A percentile compares a stretch with the other conserved stretches of the same genome.
Conservation (phyloP, 1,140 invertebrate species). For the Pseudomyrmex sp. region DNA sequence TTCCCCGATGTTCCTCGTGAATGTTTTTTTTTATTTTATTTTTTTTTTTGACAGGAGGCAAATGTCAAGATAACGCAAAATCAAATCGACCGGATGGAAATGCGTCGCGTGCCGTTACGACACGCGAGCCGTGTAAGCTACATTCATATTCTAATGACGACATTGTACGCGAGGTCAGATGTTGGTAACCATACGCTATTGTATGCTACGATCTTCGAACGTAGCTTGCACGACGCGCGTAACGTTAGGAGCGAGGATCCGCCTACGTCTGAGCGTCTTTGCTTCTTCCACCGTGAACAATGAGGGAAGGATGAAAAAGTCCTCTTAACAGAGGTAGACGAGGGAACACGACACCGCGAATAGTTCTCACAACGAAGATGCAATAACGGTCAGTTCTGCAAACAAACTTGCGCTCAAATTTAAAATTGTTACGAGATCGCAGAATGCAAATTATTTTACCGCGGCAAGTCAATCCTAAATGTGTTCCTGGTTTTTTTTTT, state of each 20-base stretch:
- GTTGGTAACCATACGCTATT: conserved; percentile 80
- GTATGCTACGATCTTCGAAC: conserved; percentile 73
- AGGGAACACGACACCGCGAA: conserved; percentile 28
- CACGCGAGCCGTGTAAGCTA: conserved; percentile 63
- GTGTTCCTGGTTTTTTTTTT: neutral
- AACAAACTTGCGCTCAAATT: neutral
- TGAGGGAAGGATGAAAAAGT: conserved; percentile 36
- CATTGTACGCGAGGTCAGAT: conserved; percentile 82
- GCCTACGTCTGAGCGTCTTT: conserved; percentile 78
- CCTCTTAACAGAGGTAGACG: conserved; percentile 35
- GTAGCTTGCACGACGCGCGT: conserved; percentile 65
- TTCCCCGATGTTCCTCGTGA: no score
- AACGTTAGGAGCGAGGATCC: conserved; percentile 77
- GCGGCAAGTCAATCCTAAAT: no score
- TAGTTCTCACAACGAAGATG: neutral
- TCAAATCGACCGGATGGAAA: conserved; percentile 62
- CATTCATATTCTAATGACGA: conserved; percentile 84
- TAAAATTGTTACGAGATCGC: neutral
- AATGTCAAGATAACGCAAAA: conserved; percentile 27
- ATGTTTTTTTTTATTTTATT: no score
- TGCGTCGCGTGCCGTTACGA: conserved; percentile 77
- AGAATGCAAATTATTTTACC: neutral
- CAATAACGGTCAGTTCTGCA: conserved; percentile 17
- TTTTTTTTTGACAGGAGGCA: no score
- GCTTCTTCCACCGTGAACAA: conserved; percentile 16